Evolutionary conservation across 2,888 invertebrate species (phyloP), one percentile per base, ranked within the genome.

Genomic region (Aproaerema taeniolella): DNA sequence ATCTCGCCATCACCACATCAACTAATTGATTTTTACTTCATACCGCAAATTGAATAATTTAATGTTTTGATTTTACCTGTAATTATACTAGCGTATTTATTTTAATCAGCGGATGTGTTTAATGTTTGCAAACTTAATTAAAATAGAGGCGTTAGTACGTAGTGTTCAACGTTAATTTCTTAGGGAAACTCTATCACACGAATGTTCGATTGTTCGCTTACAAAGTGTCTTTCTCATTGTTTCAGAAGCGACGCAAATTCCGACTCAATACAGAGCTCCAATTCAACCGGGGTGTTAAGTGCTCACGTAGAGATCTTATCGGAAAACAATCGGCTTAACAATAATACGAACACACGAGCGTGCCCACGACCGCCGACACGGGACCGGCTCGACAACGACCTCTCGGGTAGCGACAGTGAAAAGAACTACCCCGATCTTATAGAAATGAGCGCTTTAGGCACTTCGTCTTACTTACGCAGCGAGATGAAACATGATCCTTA

Each of bases 361-460:
- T 78, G 81, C 42, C 69, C 79, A 20, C 80, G 75, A 25, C 58
- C 78, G 39, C 74, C 74, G 40, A 62, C 67, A 37, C 74, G 77
- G 38, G 82, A 82, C 40, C 74, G 81, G 1, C 67, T 82, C 38
- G 85, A 87, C 61, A 87, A 87, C 52, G 87, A 87, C 51, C 70
- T 86, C 25, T 85, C 87, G 44, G 79, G 80, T 16, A 80, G 82
- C 51, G 88, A 87, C 57, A 85, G 83, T 50, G 86, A 88, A 52
- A 82, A 86, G 60, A 89, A 88, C 66, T 89, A 87, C 57, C 89
- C 89, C 0, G 89, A 88, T 53, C 77, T 88, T 31, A 81, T 87
- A 58, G 89, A 88, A 70, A 87, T 86, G 75, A 86, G 82, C 49
- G 77, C 81, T 33, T 57, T 81, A 42, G 78, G 82, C 42, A 66